phyloP scores from a whole-genome alignment of 2,888 invertebrate genomes.

The Ommatoiulus sabulosus region DNA sequence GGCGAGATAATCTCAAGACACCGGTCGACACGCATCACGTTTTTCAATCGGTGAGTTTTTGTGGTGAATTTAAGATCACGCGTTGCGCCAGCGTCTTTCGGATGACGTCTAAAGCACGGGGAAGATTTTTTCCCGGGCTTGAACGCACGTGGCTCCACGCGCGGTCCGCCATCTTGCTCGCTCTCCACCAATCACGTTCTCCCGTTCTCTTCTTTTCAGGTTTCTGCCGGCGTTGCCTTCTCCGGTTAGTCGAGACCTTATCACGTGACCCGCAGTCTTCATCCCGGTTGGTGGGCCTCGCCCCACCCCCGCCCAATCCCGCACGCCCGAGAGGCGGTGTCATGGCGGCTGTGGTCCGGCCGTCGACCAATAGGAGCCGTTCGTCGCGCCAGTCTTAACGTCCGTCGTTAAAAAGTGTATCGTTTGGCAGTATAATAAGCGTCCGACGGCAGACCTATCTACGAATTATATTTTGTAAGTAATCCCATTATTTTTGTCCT shows the following conservation, averaged over 20 bases:
- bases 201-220: background rate
- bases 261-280: background rate
- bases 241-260: background rate
- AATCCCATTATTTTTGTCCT: background rate
- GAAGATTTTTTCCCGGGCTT: background rate
- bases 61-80: background rate
- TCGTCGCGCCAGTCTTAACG: background rate
- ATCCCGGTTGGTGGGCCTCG: background rate
- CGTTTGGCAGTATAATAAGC: constrained; percentile 4
- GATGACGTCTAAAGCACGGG: background rate
- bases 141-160: background rate
- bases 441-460: background rate
- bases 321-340: background rate
- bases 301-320: background rate
- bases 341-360: background rate
- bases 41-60: too few species aligned
- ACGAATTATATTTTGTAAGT: constrained; percentile 30
- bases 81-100: background rate
- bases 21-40: too few species aligned
- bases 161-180: background rate
- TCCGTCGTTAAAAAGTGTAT: constrained; percentile 10
- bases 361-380: background rate
- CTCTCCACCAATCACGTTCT: background rate
- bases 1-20: too few species aligned
- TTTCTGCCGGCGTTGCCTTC: background rate